Evolutionary conservation across 2,888 invertebrate species (phyloP).

Genomic region (Gasteruption jaculator): DNA sequence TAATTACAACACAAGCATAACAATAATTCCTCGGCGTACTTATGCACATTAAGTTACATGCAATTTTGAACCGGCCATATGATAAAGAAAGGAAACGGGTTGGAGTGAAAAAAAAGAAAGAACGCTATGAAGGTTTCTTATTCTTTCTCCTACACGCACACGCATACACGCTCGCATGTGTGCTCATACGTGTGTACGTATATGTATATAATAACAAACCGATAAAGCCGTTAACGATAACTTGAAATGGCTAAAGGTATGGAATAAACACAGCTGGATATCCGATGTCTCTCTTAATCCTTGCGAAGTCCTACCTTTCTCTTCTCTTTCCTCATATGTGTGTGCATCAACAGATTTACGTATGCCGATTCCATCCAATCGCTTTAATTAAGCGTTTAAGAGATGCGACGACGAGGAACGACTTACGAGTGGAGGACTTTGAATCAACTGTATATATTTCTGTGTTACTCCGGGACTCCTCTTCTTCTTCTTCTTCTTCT

Average conservation of each 20-base stretch:
- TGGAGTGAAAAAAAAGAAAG: too few species aligned
- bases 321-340: slow-evolving; percentile 23
- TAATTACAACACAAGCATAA: slow-evolving; percentile 26
- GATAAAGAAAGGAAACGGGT: slow-evolving; percentile 42
- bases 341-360: slow-evolving; percentile 39
- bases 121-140: too few species aligned
- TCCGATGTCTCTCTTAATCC: slow-evolving; percentile 24
- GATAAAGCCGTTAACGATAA: slow-evolving; percentile 51
- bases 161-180: too few species aligned
- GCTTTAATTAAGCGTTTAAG: slow-evolving; percentile 52
- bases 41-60: slow-evolving; percentile 34
- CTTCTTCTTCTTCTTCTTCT: slow-evolving; percentile 19
- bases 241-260: slow-evolving; percentile 39
- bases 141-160: too few species aligned
- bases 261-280: too few species aligned
- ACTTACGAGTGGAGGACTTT: too few species aligned
- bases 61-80: slow-evolving; percentile 26
- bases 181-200: too few species aligned
- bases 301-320: slow-evolving; percentile 37
- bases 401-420: too few species aligned
- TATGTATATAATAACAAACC: too few species aligned
- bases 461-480: too few species aligned
- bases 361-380: slow-evolving; percentile 35
- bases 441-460: too few species aligned
- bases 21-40: slow-evolving; percentile 37